Base-by-base conservation (phyloP, 2,888 invertebrate species). In the Pterostichus niger region DNA sequence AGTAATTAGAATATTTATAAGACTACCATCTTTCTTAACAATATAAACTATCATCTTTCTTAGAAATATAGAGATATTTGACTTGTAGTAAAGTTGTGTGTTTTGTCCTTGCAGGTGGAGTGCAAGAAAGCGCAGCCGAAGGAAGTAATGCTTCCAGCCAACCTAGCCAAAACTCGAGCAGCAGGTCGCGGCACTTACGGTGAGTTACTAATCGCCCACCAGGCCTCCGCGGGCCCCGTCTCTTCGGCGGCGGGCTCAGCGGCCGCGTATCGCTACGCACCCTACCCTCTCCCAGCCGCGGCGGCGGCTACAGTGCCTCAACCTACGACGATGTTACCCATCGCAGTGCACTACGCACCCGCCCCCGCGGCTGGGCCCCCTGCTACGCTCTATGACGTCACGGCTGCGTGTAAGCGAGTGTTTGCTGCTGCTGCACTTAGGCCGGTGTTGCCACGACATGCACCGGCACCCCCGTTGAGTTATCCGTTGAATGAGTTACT, bases 91-190 rank as follows among this genome's bases (percentile, higher is more conserved):
- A n/a, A 24, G 2, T 2, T 24, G 24, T 24, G 3, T 24, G 24
- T 24, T 24, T 24, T 3, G 1, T 49, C 31, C 24, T 75, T 92
- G 56, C 93, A 99, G 99, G 99, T 99, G 93, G 99, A 99, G 93
- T 99, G 99, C 93, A 99, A 99, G 95, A 99, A 99, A 92, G 99
- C 99, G 89, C 99, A 99, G 92, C 99, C 99, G 86, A 99, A 99
- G 93, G 99, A 99, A 93, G 99, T 99, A 89, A 99, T 99, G 99
- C 95, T 99, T 90, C 99, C 99, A 88, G 96, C 97, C 88, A 97
- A 97, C 91, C 92, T 97, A 93, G 97, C 97, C 89, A 97, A 97
- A 93, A 97, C 97, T 92, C 95, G 97, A 91, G 97, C 97, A 90
- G 96, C 97, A 88, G 97, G 97, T 88, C 95, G 97, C 92, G 97